phyloP scores from a whole-genome alignment of 2,888 invertebrate genomes.

The Pterostichus madidus region DNA sequence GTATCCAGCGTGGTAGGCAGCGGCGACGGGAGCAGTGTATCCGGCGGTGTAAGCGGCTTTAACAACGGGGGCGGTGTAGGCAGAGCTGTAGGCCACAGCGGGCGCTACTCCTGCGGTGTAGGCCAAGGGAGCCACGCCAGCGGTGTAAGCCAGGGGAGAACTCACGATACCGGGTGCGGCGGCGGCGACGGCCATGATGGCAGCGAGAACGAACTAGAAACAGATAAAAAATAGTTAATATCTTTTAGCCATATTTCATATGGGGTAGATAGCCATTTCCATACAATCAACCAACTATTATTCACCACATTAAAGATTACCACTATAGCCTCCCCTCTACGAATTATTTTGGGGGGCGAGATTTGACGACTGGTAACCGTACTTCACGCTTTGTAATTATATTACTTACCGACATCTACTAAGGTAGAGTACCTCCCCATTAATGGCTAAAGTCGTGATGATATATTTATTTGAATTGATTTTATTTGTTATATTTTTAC shows the following conservation, averaged over 20 bases:
- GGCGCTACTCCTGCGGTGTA: conserved; percentile 56
- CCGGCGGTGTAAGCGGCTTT: conserved; percentile 62
- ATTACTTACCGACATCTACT: no score
- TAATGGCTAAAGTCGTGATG: no score
- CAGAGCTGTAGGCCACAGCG: conserved; percentile 11
- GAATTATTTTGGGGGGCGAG: no score
- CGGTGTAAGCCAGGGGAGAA: conserved; percentile 73
- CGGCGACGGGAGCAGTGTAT: conserved; percentile 27
- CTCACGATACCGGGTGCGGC: conserved; percentile 76
- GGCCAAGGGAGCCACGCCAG: conserved; percentile 67
- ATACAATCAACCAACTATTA: no score
- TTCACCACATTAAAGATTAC: no score
- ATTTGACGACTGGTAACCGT: no score
- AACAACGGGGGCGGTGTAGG: conserved; percentile 8
- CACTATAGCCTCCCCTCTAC: no score
- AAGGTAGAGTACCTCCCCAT: no score
- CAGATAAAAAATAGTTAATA: conserved; percentile 21
- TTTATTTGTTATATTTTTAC: no score
- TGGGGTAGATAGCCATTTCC: no score
- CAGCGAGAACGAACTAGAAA: conserved; percentile 77
- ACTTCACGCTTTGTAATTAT: no score
- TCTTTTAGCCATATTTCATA: not conserved
- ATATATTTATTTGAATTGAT: no score
- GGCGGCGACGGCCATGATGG: conserved; percentile 77
- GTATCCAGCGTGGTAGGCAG: conserved; percentile 64